Base-by-base conservation (phyloP, 2,113 vertebrate genomes). In the Mystacornis crossleyi region DNA sequence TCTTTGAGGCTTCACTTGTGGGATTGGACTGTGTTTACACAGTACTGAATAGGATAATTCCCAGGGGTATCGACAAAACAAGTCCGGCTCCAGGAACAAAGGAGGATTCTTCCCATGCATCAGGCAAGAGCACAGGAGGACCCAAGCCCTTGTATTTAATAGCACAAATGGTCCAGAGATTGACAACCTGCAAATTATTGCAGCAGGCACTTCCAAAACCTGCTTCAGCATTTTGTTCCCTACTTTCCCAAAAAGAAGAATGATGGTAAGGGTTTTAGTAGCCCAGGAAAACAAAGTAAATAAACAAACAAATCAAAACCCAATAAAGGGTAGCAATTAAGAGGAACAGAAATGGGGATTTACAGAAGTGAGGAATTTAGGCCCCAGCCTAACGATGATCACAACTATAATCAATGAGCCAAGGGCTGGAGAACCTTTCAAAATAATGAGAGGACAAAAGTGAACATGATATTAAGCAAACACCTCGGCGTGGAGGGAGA, bases 401-500 rank as follows among this genome's bases (percentile, higher is more conserved):
- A 42, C 47, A 78, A 18, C 10, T 5, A 33, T 48, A 75, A 8
- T 6, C 15, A 11, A 4, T 36, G 61, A 55, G 6, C 38, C 38
- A 48, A 25, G 14, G 51, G 8, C 61, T 75, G 51, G 4, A 53
- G 47, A 57, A 24, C 65, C 9, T 74, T 61, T 45, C 14, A 8
- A 36, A 19, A 50, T 14, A 17, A 13, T 0, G 12, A 20, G 17
- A 25, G 19, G 6, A 67, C 21, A 26, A 31, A 45, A 81, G 14
- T 11, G 33, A 29, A 18, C 21, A 5, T 0, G 5, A 5, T 3
- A 25, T 40, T 16, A 9, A 45, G 26, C 10, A 36, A 84, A 31
- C 3, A 2, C 2, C 45, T 50, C 0, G 0, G 28, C 4, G 0
- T 4, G 9, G 33, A 28, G 31, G 40, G n/a, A 8, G 2, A 12